Percentiles rank a stretch among this genome's conserved stretches.
Conservation (phyloP, 2,888 invertebrate species). For the Podotricha telesiphe region DNA sequence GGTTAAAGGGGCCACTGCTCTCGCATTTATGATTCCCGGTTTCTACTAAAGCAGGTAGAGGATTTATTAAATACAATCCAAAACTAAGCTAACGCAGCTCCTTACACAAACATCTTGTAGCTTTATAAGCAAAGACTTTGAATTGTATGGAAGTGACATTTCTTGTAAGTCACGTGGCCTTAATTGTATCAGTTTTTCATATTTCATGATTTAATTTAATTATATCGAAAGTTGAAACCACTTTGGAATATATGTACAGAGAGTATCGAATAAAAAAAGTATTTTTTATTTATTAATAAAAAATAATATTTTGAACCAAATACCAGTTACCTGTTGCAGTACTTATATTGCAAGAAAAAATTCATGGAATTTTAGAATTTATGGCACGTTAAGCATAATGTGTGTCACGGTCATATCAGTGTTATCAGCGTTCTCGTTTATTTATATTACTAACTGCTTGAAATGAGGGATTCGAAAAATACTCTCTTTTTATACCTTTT, state of each 20-base stretch:
- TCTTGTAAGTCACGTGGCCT: not conserved
- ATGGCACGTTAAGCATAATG: constrained; percentile 5
- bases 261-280: no score
- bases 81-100: not conserved
- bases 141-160: no score
- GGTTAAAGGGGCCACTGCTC: not conserved
- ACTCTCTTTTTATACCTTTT: not conserved
- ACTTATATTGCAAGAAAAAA: not conserved
- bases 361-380: not conserved
- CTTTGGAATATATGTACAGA: no score
- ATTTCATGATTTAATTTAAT: not conserved
- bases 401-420: constrained; percentile 29
- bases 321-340: not conserved
- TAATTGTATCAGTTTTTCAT: not conserved
- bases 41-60: constrained; percentile 14
- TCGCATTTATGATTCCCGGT: constrained; percentile 11
- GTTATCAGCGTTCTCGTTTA: constrained; percentile 16
- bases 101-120: not conserved
- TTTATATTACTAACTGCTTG: not conserved
- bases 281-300: no score
- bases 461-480: not conserved
- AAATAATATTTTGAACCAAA: not conserved
- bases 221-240: no score
- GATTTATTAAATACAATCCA: not conserved
- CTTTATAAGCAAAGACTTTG: not conserved